Base-by-base conservation (phyloP, 2,888 invertebrate genomes). In the Cataglyphis livida region DNA sequence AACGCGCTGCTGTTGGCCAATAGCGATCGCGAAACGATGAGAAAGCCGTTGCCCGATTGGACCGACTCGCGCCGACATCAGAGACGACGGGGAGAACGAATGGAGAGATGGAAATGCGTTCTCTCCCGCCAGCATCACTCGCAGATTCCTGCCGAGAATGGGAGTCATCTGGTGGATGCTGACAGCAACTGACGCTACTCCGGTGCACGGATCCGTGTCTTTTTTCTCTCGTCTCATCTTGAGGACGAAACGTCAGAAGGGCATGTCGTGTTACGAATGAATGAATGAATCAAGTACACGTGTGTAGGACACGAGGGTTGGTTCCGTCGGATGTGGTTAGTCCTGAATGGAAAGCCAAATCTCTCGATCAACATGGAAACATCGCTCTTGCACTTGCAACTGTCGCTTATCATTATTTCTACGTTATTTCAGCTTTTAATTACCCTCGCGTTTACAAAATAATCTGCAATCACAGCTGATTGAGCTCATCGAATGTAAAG, bases 21-120 rank as follows among this genome's bases (percentile, higher is more conserved):
- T 94, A 91, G 90, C 90, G 18, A 89, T 89, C 85, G 86, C 87
- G 82, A 88, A 81, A 90, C 87, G 93, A 93, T 92, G 92, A 92
- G 92, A n/a, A 51, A 51, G 91, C 90, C 87, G 89, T 81, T 87
- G 88, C 83, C 88, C 91, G 90, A 94, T 94, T 94, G 94, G 95
- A 84, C 83, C 44, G 73, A 89, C 89, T 91, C 91, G 87, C 91
- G 88, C 90, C 89, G 90, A 91, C 91, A 88, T 87, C 83, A 83
- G 32, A 44, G 76, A 81, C 41, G n/a, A 35, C 18, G 32, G 76
- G 83, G 74, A 84, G 76, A 74, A 54, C 78, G 65, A 75, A 64
- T 82, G 85, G 89, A 90, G 90, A 90, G 90, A 90, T 90, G 89
- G 89, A 90, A 89, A 87, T 89, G 83, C 84, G 28, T 28, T 84